A percentile compares a stretch with the other conserved stretches of the same genome.
Evolutionary conservation across 2,888 invertebrate genomes (phyloP).

Genomic region (Baccha elongata): DNA sequence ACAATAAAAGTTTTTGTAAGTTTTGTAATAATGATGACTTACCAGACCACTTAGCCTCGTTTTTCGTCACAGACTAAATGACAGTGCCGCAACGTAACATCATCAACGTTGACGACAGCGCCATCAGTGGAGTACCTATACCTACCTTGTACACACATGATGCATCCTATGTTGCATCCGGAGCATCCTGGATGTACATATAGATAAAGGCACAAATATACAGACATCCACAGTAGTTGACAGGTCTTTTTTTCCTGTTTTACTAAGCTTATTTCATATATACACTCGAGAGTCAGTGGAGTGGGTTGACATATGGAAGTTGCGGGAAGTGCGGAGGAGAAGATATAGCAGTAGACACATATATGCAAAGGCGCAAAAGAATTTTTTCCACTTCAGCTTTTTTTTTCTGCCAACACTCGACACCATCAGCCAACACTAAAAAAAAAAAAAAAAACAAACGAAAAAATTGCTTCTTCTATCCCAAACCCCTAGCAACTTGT

Average conservation of each 20-base stretch:
- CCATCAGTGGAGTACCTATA: conserved; percentile 41
- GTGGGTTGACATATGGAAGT: conserved; percentile 23
- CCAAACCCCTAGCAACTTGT: conserved; percentile 56
- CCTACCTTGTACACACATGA: no score
- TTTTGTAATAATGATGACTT: conserved; percentile 74
- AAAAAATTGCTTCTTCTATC: conserved; percentile 30
- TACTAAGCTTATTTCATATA: conserved; percentile 71
- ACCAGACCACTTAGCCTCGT: conserved; percentile 74
- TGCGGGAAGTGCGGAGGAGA: neutral
- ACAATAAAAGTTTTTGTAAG: conserved; percentile 74
- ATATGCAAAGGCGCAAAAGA: conserved; percentile 59
- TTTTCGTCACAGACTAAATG: conserved; percentile 72
- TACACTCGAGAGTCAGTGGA: conserved; percentile 61
- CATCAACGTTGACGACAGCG: conserved; percentile 8
- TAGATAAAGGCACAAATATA: neutral
- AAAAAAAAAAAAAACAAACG: neutral
- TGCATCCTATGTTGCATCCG: conserved; percentile 34
- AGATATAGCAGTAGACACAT: conserved; percentile 45
- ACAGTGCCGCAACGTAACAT: conserved; percentile 54
- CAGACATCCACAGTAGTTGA: conserved; percentile 68
- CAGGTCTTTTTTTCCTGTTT: conserved; percentile 54
- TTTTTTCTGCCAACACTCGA: conserved; percentile 52
- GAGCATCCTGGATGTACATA: conserved; percentile 47
- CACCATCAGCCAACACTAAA: conserved; percentile 64
- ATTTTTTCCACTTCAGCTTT: conserved; percentile 52